Evolutionary conservation across 2,888 invertebrate genomes (phyloP).

Genomic region (Asteroscopus sphinx): DNA sequence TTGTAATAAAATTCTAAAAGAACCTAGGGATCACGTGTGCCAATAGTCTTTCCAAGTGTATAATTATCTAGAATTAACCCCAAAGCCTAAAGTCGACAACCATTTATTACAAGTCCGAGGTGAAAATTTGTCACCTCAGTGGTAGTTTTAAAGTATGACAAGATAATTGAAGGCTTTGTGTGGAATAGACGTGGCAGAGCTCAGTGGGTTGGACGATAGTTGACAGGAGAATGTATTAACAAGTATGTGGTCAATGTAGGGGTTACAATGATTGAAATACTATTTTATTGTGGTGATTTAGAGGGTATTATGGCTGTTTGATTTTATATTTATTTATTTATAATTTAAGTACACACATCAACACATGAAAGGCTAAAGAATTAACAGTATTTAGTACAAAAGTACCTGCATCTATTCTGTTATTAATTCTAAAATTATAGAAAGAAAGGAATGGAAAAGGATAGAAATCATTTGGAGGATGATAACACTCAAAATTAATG

Average conservation of each 20-base stretch:
- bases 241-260: slow-evolving; percentile 25
- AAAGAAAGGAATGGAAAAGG: no score
- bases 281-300: neutral
- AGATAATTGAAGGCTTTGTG: slow-evolving; percentile 46
- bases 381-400: no score
- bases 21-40: neutral
- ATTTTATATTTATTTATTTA: neutral
- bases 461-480: no score
- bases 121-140: slow-evolving; percentile 51
- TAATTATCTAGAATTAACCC: slow-evolving; percentile 14
- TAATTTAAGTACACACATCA: no score
- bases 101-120: slow-evolving; percentile 19
- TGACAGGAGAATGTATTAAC: slow-evolving; percentile 44
- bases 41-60: neutral
- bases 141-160: slow-evolving; percentile 46
- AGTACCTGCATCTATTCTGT: no score
- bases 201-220: slow-evolving; percentile 15
- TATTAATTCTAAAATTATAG: no score
- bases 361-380: no score
- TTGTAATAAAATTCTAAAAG: neutral
- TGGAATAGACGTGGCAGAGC: slow-evolving; percentile 17
- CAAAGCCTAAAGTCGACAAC: slow-evolving; percentile 22
- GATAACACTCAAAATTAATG: no score
- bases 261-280: slow-evolving; percentile 11
- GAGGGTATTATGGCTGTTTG: neutral